Evolutionary conservation across 1,140 invertebrate species (phyloP).

Genomic region (Drosophila busckii): DNA sequence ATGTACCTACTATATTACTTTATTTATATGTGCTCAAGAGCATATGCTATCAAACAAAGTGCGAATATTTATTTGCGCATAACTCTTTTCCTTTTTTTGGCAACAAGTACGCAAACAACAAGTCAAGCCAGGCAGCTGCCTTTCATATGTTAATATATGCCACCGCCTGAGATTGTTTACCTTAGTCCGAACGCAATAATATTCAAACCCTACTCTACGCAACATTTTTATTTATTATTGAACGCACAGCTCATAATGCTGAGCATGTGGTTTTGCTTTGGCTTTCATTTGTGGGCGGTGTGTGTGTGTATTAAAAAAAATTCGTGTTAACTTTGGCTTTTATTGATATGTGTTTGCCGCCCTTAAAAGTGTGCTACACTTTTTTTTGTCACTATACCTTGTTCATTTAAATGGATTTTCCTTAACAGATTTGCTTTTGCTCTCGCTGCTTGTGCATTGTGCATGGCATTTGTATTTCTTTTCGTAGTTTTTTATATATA

Average conservation of each 20-base stretch:
- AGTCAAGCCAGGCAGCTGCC: slow-evolving; percentile 11
- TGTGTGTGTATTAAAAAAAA: slow-evolving; percentile 4
- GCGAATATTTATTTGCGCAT: slow-evolving; percentile 40
- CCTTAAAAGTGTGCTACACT: slow-evolving; percentile 33
- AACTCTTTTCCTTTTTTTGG: slow-evolving; percentile 11
- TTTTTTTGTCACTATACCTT: slow-evolving; percentile 10
- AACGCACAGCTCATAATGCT: too few species aligned
- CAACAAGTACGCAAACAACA: slow-evolving; percentile 32
- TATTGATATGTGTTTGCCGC: not conserved
- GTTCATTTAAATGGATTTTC: slow-evolving; percentile 68
- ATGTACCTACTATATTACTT: slow-evolving; percentile 33
- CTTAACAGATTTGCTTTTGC: slow-evolving; percentile 62
- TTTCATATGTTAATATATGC: slow-evolving; percentile 44
- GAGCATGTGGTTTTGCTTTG: too few species aligned
- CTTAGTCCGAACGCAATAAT: not conserved
- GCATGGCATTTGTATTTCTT: slow-evolving; percentile 20
- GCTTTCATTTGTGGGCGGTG: not conserved
- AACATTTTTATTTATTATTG: too few species aligned
- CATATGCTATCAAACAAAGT: slow-evolving; percentile 32
- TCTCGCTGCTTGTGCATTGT: slow-evolving; percentile 43
- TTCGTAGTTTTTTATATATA: slow-evolving; percentile 2
- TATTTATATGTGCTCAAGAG: slow-evolving; percentile 24
- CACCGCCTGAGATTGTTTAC: slow-evolving; percentile 4
- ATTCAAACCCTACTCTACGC: too few species aligned
- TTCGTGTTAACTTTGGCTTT: too few species aligned